Evolutionary conservation across 2,888 invertebrate genomes (phyloP).

Genomic region (Timema podura): DNA sequence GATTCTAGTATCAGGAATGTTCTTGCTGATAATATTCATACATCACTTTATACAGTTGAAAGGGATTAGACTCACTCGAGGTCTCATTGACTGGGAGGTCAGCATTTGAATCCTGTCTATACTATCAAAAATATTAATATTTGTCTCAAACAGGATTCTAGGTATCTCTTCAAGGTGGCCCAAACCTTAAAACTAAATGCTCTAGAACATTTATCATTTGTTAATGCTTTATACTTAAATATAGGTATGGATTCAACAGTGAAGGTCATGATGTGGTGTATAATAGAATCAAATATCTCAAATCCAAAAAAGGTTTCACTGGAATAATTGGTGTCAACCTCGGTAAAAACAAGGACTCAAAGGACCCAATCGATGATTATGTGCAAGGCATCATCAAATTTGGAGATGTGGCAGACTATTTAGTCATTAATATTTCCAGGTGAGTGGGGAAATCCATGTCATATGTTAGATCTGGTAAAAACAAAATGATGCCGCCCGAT

Average conservation of each 20-base stretch:
- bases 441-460: conserved; percentile 37
- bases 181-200: no score
- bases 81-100: no score
- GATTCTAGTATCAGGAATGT: no score
- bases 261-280: conserved; percentile 80
- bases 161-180: no score
- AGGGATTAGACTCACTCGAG: no score
- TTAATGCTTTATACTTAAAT: no score
- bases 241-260: conserved; percentile 90
- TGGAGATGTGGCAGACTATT: conserved; percentile 82
- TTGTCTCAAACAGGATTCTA: no score
- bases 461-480: neutral
- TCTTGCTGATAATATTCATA: no score
- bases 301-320: conserved; percentile 50
- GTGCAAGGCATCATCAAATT: conserved; percentile 80
- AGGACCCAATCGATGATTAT: conserved; percentile 74
- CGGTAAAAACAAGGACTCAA: conserved; percentile 88
- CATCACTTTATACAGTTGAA: no score
- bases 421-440: conserved; percentile 94
- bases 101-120: no score
- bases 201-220: no score
- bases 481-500: neutral
- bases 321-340: conserved; percentile 88
- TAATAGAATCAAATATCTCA: conserved; percentile 58
- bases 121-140: no score